Evolutionary conservation across 2,888 invertebrate genomes (phyloP).

Genomic region (Amphipyra tragopoginis): DNA sequence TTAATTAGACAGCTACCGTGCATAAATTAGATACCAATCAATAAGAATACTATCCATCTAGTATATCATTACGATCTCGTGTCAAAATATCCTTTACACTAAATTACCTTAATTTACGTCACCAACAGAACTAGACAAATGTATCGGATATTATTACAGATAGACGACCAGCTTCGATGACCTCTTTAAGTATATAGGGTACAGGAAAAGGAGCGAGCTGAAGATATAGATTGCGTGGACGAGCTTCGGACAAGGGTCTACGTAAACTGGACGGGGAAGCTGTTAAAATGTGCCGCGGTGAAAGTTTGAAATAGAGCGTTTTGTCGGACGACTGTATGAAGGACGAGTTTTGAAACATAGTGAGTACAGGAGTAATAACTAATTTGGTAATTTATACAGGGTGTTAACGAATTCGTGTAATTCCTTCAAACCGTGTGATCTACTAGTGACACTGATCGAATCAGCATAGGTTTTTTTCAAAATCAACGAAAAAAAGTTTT

Average conservation of each 20-base stretch:
- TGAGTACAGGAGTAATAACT: no score
- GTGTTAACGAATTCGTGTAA: no score
- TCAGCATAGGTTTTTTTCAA: no score
- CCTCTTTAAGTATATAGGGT: conserved; percentile 30
- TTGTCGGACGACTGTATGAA: not conserved
- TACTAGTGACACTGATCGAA: no score
- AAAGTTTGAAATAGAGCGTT: conserved; percentile 30
- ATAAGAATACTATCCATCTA: conserved; percentile 16
- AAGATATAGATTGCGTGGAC: conserved; percentile 41
- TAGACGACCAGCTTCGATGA: conserved; percentile 42
- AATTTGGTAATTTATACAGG: no score
- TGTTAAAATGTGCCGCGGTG: conserved; percentile 58
- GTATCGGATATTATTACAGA: conserved; percentile 14
- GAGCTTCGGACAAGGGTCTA: conserved; percentile 43
- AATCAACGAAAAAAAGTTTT: no score
- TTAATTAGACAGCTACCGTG: not conserved
- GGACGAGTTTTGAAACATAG: not conserved
- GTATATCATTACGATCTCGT: conserved; percentile 18
- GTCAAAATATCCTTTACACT: conserved; percentile 32
- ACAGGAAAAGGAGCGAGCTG: conserved; percentile 26
- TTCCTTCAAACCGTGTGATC: no score
- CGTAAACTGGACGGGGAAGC: conserved; percentile 53
- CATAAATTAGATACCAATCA: conserved; percentile 21
- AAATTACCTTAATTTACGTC: conserved; percentile 15
- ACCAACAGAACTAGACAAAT: conserved; percentile 17